Percentiles rank a stretch among this genome's conserved stretches.
These are phyloP conservation scores for Thera britannica DNA, from an alignment of 2,888 invertebrate genomes.

Conservation along the genomic window DNA sequence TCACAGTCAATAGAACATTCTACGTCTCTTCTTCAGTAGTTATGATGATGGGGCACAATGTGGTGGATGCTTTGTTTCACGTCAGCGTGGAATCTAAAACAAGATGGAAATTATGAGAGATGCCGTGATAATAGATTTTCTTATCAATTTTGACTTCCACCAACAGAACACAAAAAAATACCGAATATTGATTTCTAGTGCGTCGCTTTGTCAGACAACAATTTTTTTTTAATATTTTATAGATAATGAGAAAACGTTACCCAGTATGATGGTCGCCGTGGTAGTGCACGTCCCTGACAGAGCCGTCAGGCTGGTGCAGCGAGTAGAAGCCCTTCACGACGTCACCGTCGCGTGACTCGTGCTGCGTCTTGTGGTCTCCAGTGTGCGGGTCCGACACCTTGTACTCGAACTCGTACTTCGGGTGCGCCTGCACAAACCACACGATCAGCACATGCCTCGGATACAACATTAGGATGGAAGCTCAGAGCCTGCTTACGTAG, in stretches of 20 bases:
- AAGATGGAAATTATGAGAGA: not conserved
- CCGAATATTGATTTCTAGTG: too few species aligned
- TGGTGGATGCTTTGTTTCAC: constrained; percentile 75
- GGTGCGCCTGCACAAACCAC: constrained; percentile 55
- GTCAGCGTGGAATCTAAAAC: constrained; percentile 74
- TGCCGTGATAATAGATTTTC: not conserved
- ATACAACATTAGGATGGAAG: not conserved
- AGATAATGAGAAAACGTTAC: constrained; percentile 36
- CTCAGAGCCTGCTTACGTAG: constrained; percentile 35
- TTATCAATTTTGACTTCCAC: not conserved
- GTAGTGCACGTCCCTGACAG: constrained; percentile 55
- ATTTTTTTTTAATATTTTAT: too few species aligned
- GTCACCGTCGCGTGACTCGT: constrained; percentile 62
- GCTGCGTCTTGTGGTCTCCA: constrained; percentile 60
- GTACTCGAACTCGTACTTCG: constrained; percentile 62
- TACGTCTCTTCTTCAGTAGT: constrained; percentile 42
- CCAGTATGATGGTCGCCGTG: constrained; percentile 49
- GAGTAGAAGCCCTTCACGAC: constrained; percentile 61
- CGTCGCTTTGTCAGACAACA: too few species aligned
- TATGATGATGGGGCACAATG: constrained; percentile 62
- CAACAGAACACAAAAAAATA: too few species aligned
- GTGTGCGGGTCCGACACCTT: constrained; percentile 60
- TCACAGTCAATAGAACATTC: too few species aligned
- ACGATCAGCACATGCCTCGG: constrained; percentile 4
- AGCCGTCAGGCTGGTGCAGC: constrained; percentile 60